Evolutionary conservation across 1,140 invertebrate species (phyloP), one percentile per base, ranked within the genome.

Genomic region (Euura lappo): DNA sequence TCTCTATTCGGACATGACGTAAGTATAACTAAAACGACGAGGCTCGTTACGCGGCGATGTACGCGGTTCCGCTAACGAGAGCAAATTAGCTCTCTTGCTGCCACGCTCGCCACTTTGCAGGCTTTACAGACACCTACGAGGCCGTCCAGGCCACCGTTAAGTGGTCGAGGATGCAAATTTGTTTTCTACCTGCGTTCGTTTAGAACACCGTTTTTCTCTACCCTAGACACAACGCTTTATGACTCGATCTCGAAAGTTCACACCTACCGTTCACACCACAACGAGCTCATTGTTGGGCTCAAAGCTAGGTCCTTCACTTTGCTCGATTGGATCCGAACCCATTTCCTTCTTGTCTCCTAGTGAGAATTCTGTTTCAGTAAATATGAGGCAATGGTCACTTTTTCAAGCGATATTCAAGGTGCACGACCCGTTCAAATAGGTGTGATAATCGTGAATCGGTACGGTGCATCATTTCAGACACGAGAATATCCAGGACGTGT

Each of bases 111-210:
- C 60, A 10, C 60, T 13, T 13, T 13, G 8, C 60, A 42, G 28
- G 28, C 66, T 44, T 68, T 42, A 28, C 66, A 42, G 28, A 44
- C 28, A 45, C 64, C 45, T 60, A 69, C 44, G 68, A 47, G 70
- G 74, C 51, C 71, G 51, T n/a, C 2, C 51, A 60, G 51, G 51
- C 51, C 8, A 60, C 72, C 79, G 77, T 80, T 81, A 78, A 60
- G 79, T 76, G 79, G 81, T 82, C 80, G 79, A 81, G 80, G 82
- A 83, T 83, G 80, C 81, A 83, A 82, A 83, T 82, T 81, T 76
- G 76, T 75, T 74, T 60, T 4, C 51, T 3, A 60, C 51, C 51
- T 11, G 4, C 3, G 51, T n/a, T n/a, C 51, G 51, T 60, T 60
- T 60, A 60, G 51, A 11, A 11, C 51, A 3, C 13, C 3, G 8